A percentile compares a stretch with the other conserved stretches of the same genome.
Conservation (phyloP, 2,797 vertebrate genomes). For the Anolis apletophallus region DNA sequence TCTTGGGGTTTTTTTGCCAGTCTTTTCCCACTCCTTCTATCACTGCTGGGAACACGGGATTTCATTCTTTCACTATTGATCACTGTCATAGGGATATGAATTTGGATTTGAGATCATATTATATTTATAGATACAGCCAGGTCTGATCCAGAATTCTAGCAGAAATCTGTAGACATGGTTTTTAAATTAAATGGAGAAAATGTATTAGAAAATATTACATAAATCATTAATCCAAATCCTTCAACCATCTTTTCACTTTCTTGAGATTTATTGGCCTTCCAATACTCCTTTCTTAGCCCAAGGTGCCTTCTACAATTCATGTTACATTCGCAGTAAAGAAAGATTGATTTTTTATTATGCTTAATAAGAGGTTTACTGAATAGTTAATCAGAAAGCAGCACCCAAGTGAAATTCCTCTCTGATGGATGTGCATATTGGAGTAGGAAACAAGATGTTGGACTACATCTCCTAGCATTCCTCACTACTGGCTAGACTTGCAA, state of each 20-base stretch:
- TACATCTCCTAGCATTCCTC: no score
- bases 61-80: background rate
- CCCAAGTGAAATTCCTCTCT: background rate
- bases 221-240: background rate
- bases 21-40: background rate
- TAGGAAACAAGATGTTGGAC: no score
- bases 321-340: background rate
- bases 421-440: background rate
- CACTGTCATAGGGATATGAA: background rate
- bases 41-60: background rate
- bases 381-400: background rate
- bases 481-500: no score
- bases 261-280: background rate
- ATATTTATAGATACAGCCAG: background rate
- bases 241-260: background rate
- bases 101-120: background rate
- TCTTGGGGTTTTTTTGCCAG: background rate
- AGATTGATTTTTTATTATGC: background rate
- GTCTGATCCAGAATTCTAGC: background rate
- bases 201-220: conserved; percentile 29
- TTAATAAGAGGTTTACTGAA: background rate
- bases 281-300: background rate
- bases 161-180: background rate
- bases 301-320: background rate
- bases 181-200: conserved; percentile 17